Percentiles rank a stretch among this genome's conserved stretches.
Evolutionary conservation across 2,113 vertebrate genomes (phyloP).

Genomic region (Syngnathoides biaculeatus): DNA sequence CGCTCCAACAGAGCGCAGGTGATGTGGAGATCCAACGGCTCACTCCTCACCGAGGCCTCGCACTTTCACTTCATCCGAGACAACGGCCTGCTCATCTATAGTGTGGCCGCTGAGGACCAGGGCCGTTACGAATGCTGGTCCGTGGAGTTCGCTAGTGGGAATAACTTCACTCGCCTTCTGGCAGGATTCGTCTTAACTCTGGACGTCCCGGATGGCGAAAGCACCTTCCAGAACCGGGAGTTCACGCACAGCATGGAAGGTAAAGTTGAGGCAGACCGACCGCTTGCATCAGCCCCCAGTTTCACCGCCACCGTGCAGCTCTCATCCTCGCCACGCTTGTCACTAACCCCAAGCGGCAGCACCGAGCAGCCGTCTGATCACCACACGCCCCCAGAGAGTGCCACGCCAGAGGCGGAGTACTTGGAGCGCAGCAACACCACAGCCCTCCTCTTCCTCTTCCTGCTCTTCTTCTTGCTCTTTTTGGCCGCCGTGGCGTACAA

Average conservation of each 20-base stretch:
- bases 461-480: slow-evolving; percentile 89
- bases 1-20: slow-evolving; percentile 86
- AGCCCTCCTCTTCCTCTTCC: slow-evolving; percentile 85
- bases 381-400: slow-evolving; percentile 58
- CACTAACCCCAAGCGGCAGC: slow-evolving; percentile 64
- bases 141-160: slow-evolving; percentile 78
- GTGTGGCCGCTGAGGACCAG: slow-evolving; percentile 82
- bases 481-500: slow-evolving; percentile 84
- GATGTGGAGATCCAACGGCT: slow-evolving; percentile 82
- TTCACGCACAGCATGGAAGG: slow-evolving; percentile 63
- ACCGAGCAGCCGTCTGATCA: slow-evolving; percentile 60
- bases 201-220: slow-evolving; percentile 49
- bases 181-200: slow-evolving; percentile 81
- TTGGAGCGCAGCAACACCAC: slow-evolving; percentile 82
- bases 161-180: slow-evolving; percentile 80
- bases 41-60: slow-evolving; percentile 76
- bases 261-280: slow-evolving; percentile 64
- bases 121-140: slow-evolving; percentile 89
- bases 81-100: slow-evolving; percentile 84
- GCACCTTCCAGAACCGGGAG: slow-evolving; percentile 26
- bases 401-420: slow-evolving; percentile 78
- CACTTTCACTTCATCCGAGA: slow-evolving; percentile 82
- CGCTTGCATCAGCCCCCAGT: slow-evolving; percentile 60
- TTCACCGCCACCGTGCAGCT: slow-evolving; percentile 47
- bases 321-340: slow-evolving; percentile 64